Conservation (phyloP, 1,140 invertebrate genomes). For the Saccostrea echinata region DNA sequence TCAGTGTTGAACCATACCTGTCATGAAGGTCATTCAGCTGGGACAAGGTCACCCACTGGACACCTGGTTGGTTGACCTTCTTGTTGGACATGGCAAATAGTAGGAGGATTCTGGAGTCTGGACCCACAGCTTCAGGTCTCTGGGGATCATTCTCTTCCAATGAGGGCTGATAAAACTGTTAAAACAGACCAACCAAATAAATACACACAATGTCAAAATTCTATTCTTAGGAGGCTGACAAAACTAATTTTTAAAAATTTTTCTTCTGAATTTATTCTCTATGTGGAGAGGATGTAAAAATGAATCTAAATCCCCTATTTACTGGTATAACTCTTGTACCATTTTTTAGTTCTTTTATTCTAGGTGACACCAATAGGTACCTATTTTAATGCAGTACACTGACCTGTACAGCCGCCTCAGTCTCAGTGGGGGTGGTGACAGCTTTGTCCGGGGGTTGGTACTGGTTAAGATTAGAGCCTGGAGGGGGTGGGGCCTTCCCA, state of each 20-base stretch:
- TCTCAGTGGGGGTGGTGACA: conserved; percentile 59
- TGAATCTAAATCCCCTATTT: too few species aligned
- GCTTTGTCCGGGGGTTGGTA: conserved; percentile 66
- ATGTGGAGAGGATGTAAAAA: too few species aligned
- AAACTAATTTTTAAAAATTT: too few species aligned
- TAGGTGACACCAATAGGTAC: too few species aligned
- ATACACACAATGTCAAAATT: not conserved
- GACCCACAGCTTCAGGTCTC: conserved; percentile 62
- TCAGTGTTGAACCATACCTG: conserved; percentile 62
- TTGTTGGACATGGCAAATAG: conserved; percentile 67
- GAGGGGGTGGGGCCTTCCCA: conserved; percentile 63
- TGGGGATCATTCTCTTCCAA: conserved; percentile 69
- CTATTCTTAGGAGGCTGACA: too few species aligned
- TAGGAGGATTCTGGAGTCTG: conserved; percentile 67
- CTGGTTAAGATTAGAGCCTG: conserved; percentile 61
- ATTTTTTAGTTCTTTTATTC: too few species aligned
- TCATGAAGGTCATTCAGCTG: conserved; percentile 77
- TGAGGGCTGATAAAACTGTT: conserved; percentile 75
- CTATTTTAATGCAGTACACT: too few species aligned
- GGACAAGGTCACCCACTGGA: conserved; percentile 72
- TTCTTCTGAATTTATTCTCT: too few species aligned
- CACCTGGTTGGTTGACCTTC: conserved; percentile 60
- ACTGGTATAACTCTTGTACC: too few species aligned
- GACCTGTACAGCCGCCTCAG: conserved; percentile 61
- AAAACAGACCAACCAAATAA: not conserved